Conservation (phyloP, 2,113 vertebrate genomes). For the Arothron firmamentum region DNA sequence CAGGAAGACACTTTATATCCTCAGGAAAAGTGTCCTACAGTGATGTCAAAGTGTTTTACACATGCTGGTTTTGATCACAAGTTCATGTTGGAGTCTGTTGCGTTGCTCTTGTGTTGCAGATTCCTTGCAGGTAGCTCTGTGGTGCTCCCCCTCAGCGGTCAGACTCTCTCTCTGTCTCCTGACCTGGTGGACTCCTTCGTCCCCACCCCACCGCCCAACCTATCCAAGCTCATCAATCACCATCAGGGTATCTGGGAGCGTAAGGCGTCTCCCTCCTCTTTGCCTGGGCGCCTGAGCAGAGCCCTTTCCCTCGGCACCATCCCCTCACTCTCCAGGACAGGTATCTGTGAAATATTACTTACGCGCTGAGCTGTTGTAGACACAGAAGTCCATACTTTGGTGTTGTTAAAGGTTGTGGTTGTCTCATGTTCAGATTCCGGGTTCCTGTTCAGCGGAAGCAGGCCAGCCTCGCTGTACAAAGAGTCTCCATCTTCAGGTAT, state of each 20-base stretch:
- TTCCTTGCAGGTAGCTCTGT: slow-evolving; percentile 77
- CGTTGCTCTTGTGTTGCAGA: slow-evolving; percentile 79
- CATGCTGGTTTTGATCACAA: neutral
- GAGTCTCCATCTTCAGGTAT: slow-evolving; percentile 84
- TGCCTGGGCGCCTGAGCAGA: slow-evolving; percentile 86
- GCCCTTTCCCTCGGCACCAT: slow-evolving; percentile 90
- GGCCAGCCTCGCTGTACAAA: slow-evolving; percentile 79
- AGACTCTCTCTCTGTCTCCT: slow-evolving; percentile 52
- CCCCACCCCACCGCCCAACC: slow-evolving; percentile 82
- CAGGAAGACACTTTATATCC: neutral
- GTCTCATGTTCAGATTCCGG: slow-evolving; percentile 82
- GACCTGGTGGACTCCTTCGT: slow-evolving; percentile 71
- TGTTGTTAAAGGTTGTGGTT: neutral
- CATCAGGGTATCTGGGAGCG: slow-evolving; percentile 77
- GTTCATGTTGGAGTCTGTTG: slow-evolving; percentile 32
- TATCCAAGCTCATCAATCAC: slow-evolving; percentile 80
- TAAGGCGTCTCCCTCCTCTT: slow-evolving; percentile 81
- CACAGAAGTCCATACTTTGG: neutral
- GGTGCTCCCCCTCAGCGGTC: slow-evolving; percentile 57
- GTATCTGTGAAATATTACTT: slow-evolving; percentile 59
- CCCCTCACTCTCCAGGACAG: slow-evolving; percentile 83
- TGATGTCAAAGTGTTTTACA: no score
- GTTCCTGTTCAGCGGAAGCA: slow-evolving; percentile 94
- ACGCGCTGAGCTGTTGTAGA: neutral
- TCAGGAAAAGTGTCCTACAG: neutral